Evolutionary conservation across 2,113 vertebrate genomes (phyloP).

Genomic region (Archilochus colubris): DNA sequence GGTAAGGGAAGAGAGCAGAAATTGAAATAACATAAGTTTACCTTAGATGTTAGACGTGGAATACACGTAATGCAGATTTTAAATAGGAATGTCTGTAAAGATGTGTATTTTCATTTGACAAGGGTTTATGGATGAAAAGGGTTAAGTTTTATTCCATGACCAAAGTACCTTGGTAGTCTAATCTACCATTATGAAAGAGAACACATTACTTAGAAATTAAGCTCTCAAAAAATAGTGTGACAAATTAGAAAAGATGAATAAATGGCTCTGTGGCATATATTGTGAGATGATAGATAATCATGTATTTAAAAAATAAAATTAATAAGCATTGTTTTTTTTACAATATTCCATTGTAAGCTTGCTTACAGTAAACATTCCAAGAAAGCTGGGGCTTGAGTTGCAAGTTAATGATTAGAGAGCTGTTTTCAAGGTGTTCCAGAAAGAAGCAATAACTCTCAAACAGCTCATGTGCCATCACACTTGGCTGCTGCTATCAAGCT

Average conservation of each 20-base stretch:
- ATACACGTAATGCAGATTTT: not conserved
- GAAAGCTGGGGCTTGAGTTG: not conserved
- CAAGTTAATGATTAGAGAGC: not conserved
- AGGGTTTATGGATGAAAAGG: not conserved
- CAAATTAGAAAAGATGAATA: not conserved
- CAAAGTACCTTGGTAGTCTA: not conserved
- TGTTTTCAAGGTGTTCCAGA: not conserved
- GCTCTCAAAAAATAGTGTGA: not conserved
- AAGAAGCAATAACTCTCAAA: not conserved
- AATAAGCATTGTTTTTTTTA: not conserved
- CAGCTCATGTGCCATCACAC: not conserved
- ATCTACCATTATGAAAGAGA: not conserved
- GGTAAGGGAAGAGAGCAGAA: not conserved
- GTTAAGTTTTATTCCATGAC: not conserved
- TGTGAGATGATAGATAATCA: not conserved
- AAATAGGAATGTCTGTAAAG: not conserved
- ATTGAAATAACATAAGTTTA: not conserved
- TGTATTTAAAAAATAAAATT: not conserved
- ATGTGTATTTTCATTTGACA: not conserved
- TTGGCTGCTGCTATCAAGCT: not conserved
- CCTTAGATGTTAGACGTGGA: not conserved
- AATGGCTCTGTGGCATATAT: fast-evolving
- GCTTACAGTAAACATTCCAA: not conserved
- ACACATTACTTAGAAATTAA: not conserved
- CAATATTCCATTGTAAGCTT: not conserved